Evolutionary conservation across 2,113 vertebrate genomes (phyloP).

Genomic region (Scytalopus superciliaris): DNA sequence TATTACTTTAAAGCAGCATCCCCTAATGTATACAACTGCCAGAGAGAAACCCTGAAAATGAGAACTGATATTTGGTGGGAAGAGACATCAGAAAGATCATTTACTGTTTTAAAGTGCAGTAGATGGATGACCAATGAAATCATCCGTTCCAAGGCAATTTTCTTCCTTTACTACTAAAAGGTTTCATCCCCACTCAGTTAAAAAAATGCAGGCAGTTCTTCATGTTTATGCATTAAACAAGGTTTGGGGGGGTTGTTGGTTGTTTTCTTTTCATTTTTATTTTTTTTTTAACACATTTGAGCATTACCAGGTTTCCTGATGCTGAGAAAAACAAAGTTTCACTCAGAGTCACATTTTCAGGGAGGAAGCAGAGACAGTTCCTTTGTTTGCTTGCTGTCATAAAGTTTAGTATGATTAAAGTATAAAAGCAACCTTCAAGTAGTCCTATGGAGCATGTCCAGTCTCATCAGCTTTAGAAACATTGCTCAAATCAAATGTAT

Average conservation of each 20-base stretch:
- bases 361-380: not conserved
- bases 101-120: not conserved
- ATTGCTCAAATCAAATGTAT: not conserved
- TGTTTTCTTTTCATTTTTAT: not conserved
- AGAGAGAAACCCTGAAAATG: not conserved
- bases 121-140: not conserved
- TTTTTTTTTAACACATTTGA: not conserved
- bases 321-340: not conserved
- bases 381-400: not conserved
- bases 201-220: not conserved
- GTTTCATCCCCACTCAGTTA: not conserved
- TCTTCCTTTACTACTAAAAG: not conserved
- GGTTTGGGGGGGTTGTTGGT: not conserved
- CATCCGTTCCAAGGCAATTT: not conserved
- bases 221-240: not conserved
- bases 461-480: constrained; percentile 35
- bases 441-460: not conserved
- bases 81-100: not conserved
- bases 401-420: constrained; percentile 27
- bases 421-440: not conserved
- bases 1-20: not conserved
- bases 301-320: not conserved
- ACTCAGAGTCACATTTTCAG: not conserved
- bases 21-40: not conserved
- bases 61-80: not conserved